Evolutionary conservation across 2,797 vertebrate species (phyloP).

Genomic region (Myiotriccus ornatus): DNA sequence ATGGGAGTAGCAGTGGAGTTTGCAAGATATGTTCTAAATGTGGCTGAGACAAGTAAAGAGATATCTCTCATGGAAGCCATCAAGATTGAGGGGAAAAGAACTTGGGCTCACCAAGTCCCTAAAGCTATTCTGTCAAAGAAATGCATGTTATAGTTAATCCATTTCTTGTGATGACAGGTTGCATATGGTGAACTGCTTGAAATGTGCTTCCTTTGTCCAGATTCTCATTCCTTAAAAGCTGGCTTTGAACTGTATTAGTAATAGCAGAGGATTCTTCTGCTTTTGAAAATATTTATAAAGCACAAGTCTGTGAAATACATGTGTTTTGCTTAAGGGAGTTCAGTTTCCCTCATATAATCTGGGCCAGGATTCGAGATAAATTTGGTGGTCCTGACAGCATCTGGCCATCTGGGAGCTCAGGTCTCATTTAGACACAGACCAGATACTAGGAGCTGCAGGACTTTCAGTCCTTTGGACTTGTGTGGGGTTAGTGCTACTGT

Average conservation of each 20-base stretch:
- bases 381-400: neutral
- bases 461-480: neutral
- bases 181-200: neutral
- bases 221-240: conserved; percentile 6
- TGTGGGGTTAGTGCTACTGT: neutral
- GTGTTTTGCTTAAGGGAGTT: neutral
- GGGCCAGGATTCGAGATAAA: neutral
- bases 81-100: conserved; percentile 1
- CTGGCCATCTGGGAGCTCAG: neutral
- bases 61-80: neutral
- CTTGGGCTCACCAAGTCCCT: conserved; percentile 18
- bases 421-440: neutral
- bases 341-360: neutral
- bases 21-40: neutral
- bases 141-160: conserved; percentile 28
- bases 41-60: neutral
- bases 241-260: neutral
- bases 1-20: neutral
- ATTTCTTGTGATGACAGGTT: neutral
- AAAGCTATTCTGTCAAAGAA: conserved; percentile 41
- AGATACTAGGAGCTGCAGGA: neutral
- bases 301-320: neutral
- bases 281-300: neutral
- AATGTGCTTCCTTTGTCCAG: neutral
- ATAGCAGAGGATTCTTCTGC: neutral